Evolutionary conservation across 2,113 vertebrate species (phyloP).

Genomic region (Eulemur rufifrons): DNA sequence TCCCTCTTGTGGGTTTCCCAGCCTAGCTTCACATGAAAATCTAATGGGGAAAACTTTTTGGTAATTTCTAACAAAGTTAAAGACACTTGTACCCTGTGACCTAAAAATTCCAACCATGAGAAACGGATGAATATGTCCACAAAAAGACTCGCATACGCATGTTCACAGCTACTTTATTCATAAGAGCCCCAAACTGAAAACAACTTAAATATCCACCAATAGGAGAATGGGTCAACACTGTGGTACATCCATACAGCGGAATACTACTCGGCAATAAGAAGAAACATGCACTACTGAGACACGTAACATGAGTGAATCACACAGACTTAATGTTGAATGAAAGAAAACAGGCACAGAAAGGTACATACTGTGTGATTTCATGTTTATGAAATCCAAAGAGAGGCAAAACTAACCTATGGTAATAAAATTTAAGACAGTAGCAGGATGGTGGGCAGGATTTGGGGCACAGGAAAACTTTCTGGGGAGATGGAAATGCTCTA

Average conservation of each 20-base stretch:
- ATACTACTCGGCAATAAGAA: background rate
- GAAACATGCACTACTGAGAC: background rate
- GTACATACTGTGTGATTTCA: fast-evolving
- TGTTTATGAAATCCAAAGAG: background rate
- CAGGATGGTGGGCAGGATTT: background rate
- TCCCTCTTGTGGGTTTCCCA: background rate
- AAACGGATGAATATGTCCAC: background rate
- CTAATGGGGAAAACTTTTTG: background rate
- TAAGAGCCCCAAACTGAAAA: background rate
- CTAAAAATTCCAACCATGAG: background rate
- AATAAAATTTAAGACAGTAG: background rate
- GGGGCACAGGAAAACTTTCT: background rate
- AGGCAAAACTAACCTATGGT: background rate
- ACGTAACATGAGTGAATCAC: fast-evolving
- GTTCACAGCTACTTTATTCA: background rate
- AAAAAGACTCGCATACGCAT: background rate
- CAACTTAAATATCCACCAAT: background rate
- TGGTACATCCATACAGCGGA: background rate
- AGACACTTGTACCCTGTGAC: background rate
- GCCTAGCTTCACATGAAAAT: background rate
- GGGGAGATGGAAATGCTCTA: background rate
- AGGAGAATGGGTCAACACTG: background rate
- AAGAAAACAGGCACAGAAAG: background rate
- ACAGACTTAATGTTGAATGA: background rate
- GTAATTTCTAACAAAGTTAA: background rate